Base-by-base conservation (phyloP, 2,113 vertebrate genomes). In the Serinus canaria region DNA sequence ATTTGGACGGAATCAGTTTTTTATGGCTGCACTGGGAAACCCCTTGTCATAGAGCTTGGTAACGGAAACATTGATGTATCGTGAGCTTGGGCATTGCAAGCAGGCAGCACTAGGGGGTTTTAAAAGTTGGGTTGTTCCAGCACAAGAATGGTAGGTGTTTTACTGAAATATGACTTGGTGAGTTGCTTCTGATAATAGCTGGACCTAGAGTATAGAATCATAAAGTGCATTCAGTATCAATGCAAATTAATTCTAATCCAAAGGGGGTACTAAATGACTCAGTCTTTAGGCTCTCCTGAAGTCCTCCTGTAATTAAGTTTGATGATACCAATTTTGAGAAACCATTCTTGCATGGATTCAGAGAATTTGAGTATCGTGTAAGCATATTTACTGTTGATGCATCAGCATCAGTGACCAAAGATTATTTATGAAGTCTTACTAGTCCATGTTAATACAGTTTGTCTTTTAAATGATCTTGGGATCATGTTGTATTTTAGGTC, bases 21-120 rank as follows among this genome's bases (percentile, higher is more conserved):
- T 72, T 79, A 24, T 28, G n/a, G 81, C 52, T 83, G 77, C 52
- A 25, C 59, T 86, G 95, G 96, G 97, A 96, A 97, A 67, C 89
- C 92, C 92, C 75, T 91, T 78, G 64, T 91, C 94, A 59, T 69
- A 69, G 86, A 92, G 84, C 83, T 90, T 83, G 78, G n/a, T 86
- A 92, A 94, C 13, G 87, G 97, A 95, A 95, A 96, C 69, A 35
- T 9, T 91, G 96, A 95, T 95, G 91, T 96, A 73, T 83, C 60
- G 4, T 62, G 95, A 92, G 85, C 80, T 92, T 94, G 81, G 70
- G 87, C 94, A 91, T 67, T 87, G 46, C 80, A 92, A 73, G 93
- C 79, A 89, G 67, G 47, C n/a, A 0, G 67, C 63, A 47, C 70
- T 66, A 7, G 46, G 70, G 79, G 50, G 68, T 83, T 96, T 25